These are phyloP conservation scores for Drosophila prolongata DNA, from an alignment of 2,888 invertebrate species.

Conservation along the genomic window DNA sequence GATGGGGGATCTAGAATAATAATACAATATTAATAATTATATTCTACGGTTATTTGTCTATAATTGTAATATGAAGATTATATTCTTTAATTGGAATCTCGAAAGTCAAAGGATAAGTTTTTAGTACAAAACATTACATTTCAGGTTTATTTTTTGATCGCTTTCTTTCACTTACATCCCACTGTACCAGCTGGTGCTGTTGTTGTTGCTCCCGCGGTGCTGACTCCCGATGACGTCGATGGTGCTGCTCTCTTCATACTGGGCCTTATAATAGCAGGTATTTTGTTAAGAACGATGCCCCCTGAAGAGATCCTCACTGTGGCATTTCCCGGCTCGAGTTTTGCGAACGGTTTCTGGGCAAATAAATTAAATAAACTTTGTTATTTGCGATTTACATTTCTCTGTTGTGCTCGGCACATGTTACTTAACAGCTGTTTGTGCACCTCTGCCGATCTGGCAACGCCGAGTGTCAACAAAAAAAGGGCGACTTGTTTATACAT, in stretches of 20 bases:
- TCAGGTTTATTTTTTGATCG: neutral
- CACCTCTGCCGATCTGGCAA: neutral
- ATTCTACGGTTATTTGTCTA: no score
- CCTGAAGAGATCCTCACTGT: constrained; percentile 28
- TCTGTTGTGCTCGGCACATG: constrained; percentile 3
- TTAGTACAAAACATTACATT: no score
- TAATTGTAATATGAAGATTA: no score
- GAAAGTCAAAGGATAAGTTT: no score
- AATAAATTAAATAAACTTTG: neutral
- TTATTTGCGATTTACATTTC: constrained; percentile 1
- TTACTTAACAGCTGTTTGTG: constrained; percentile 17
- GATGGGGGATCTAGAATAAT: constrained; percentile 34
- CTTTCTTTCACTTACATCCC: neutral
- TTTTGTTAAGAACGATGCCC: constrained; percentile 68
- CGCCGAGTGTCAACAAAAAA: constrained; percentile 17
- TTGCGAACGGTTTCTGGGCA: constrained; percentile 54
- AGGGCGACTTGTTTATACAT: neutral
- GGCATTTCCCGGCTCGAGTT: constrained; percentile 44
- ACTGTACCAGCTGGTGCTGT: constrained; percentile 3
- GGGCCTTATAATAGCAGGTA: constrained; percentile 67
- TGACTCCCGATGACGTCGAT: neutral
- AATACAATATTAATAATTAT: neutral
- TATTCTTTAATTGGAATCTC: no score
- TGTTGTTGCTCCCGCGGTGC: neutral
- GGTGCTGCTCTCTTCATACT: constrained; percentile 77